A percentile compares a stretch with the other conserved stretches of the same genome.
Evolutionary conservation across 1,140 invertebrate species (phyloP).

Genomic region (Drosophila albomicans): DNA sequence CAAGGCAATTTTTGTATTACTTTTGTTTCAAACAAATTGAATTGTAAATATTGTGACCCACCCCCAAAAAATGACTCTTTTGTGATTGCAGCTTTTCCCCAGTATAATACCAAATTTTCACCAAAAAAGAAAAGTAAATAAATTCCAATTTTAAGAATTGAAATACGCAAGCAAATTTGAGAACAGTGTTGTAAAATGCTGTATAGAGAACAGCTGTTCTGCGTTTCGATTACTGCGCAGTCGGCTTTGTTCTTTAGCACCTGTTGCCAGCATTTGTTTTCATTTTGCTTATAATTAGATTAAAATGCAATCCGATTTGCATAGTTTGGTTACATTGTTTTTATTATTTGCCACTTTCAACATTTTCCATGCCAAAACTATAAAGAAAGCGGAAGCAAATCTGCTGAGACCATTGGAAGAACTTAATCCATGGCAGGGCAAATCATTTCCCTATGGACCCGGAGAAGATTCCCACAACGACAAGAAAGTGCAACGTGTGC

Average conservation of each 20-base stretch:
- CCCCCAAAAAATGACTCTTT: conserved; percentile 4
- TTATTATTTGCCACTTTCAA: conserved; percentile 13
- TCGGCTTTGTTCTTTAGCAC: conserved; percentile 53
- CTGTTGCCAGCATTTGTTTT: conserved; percentile 54
- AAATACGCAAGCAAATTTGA: background rate
- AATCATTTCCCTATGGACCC: conserved; percentile 49
- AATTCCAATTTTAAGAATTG: conserved; percentile 11
- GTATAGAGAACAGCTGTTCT: conserved; percentile 49
- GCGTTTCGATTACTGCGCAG: conserved; percentile 47
- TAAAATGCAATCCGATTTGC: conserved; percentile 45
- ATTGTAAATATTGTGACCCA: conserved; percentile 38
- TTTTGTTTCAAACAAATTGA: conserved; percentile 16
- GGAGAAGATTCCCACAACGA: conserved; percentile 18
- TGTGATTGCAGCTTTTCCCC: conserved; percentile 25
- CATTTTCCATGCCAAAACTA: conserved; percentile 51
- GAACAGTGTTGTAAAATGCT: conserved; percentile 52
- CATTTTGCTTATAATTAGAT: conserved; percentile 38
- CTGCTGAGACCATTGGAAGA: conserved; percentile 30
- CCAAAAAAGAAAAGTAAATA: conserved; percentile 21
- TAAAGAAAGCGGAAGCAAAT: conserved; percentile 61
- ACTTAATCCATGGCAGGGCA: conserved; percentile 39
- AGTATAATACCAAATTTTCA: conserved; percentile 32
- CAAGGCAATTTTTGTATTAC: conserved; percentile 31
- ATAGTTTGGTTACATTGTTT: conserved; percentile 24
- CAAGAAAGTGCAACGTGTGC: conserved; percentile 48